Conservation (phyloP, 64 coral and sea anemone genomes). For the Exaiptasia diaphana region DNA sequence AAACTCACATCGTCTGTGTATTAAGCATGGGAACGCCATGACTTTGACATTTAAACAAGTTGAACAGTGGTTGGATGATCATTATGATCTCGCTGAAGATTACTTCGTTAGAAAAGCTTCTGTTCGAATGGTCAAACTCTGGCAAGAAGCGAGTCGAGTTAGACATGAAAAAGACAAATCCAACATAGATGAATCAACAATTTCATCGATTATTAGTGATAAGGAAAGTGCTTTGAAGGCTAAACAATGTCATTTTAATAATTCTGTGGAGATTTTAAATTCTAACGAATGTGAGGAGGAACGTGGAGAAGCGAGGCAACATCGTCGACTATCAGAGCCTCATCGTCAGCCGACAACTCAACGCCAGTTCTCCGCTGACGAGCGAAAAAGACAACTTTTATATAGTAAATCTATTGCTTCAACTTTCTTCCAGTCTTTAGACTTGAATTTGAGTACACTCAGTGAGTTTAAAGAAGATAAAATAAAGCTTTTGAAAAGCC, state of each 20-base stretch:
- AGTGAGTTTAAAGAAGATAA: constrained; percentile 76
- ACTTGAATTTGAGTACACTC: constrained; percentile 65
- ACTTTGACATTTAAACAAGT: constrained; percentile 92
- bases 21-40: constrained; percentile 87
- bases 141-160: constrained; percentile 55
- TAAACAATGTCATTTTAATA: constrained; percentile 88
- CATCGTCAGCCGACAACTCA: constrained; percentile 51
- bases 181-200: constrained; percentile 2
- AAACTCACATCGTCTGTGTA: constrained; percentile 24
- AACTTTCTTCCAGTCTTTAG: constrained; percentile 77
- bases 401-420: constrained; percentile 48
- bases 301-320: constrained; percentile 26
- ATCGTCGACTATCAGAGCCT: constrained; percentile 69
- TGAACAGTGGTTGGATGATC: constrained; percentile 84
- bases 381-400: constrained; percentile 48
- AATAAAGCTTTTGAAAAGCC: constrained; percentile 59
- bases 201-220: constrained; percentile 21
- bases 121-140: constrained; percentile 73
- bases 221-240: constrained; percentile 22
- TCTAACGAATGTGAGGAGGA: constrained; percentile 53
- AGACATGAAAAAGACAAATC: constrained; percentile 29
- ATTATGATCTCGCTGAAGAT: constrained; percentile 72
- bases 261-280: constrained; percentile 78
- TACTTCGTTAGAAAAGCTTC: constrained; percentile 92
- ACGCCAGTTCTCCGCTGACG: constrained; percentile 43